A percentile compares a stretch with the other conserved stretches of the same genome.
phyloP scores from a whole-genome alignment of 1,140 invertebrate species.

The Apis florea region DNA sequence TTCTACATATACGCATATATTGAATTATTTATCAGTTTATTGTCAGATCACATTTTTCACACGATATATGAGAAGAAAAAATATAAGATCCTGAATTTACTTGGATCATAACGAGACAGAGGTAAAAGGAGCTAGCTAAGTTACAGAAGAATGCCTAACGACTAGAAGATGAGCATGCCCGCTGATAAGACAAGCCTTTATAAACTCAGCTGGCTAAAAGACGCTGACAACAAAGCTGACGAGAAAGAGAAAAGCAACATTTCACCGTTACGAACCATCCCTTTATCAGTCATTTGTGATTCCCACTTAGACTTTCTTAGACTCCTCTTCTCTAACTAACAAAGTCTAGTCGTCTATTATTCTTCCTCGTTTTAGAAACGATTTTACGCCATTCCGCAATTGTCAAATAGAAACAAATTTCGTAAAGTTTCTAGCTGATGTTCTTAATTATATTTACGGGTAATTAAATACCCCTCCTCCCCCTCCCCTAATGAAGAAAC shows the following conservation, averaged over 20 bases:
- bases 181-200: constrained; percentile 62
- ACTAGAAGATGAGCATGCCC: constrained; percentile 65
- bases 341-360: constrained; percentile 2
- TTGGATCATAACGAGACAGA: neutral
- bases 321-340: neutral
- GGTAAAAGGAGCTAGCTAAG: constrained; percentile 15
- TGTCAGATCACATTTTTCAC: neutral
- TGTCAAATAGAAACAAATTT: constrained; percentile 24
- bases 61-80: neutral
- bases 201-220: constrained; percentile 52
- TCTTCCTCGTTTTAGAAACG: neutral
- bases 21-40: too few species aligned
- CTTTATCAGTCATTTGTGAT: constrained; percentile 70
- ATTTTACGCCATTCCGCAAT: neutral
- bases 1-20: too few species aligned
- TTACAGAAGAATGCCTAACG: constrained; percentile 65
- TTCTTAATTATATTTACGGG: neutral
- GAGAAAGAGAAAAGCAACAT: constrained; percentile 31
- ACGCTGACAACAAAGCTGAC: constrained; percentile 40
- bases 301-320: constrained; percentile 33
- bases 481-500: constrained; percentile 6
- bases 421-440: neutral
- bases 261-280: neutral
- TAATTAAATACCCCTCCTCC: neutral
- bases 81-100: neutral